Evolutionary conservation across 2,797 vertebrate genomes (phyloP).

Genomic region (Ctenosaura bakeri): DNA sequence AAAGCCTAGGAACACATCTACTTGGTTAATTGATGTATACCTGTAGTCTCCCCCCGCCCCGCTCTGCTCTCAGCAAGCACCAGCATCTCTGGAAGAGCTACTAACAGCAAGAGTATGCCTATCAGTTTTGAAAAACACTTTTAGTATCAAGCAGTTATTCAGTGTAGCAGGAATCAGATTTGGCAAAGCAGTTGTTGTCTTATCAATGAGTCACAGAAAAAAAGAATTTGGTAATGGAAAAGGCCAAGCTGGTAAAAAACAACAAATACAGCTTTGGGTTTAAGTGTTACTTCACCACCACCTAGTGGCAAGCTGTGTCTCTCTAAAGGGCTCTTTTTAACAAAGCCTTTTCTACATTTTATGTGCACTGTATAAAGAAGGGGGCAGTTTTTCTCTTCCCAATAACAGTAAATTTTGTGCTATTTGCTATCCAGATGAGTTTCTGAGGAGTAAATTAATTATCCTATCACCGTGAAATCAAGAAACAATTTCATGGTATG

Average conservation of each 20-base stretch:
- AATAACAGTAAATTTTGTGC: not conserved
- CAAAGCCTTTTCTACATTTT: not conserved
- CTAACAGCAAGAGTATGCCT: not conserved
- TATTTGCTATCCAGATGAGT: not conserved
- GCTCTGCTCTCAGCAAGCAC: not conserved
- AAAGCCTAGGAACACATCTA: too few relatives aligned
- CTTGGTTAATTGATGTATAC: too few relatives aligned
- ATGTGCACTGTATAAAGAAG: not conserved
- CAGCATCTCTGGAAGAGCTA: not conserved
- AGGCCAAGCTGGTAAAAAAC: too few relatives aligned
- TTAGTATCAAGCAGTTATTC: not conserved
- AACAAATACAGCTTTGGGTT: not conserved
- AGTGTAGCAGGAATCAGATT: not conserved
- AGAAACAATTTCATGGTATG: not conserved
- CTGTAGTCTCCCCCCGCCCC: too few relatives aligned
- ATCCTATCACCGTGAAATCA: not conserved
- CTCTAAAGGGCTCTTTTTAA: not conserved
- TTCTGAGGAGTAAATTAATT: not conserved
- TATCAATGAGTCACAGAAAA: not conserved
- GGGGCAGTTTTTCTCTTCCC: not conserved
- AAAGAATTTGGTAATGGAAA: not conserved
- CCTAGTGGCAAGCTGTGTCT: constrained; percentile 16
- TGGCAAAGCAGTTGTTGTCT: not conserved
- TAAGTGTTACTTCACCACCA: constrained; percentile 32
- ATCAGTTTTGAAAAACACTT: not conserved